A percentile compares a stretch with the other conserved stretches of the same genome.
phyloP scores from a whole-genome alignment of 1,140 invertebrate genomes.

The Trichoplusia ni region DNA sequence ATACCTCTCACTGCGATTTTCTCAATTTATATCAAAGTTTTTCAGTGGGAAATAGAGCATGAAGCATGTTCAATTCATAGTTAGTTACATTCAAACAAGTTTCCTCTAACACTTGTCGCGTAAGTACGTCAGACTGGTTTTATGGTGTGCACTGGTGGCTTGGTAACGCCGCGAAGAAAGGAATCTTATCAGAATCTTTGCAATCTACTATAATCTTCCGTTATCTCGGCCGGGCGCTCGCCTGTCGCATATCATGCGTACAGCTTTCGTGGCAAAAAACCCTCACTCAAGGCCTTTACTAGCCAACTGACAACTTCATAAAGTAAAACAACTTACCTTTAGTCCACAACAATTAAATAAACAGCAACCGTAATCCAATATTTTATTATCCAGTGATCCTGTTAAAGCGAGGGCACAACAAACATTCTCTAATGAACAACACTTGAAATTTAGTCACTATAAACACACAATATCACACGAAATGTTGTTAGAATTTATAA shows the following conservation, averaged over 20 bases:
- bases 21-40: slow-evolving; percentile 60
- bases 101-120: background rate
- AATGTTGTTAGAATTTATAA: slow-evolving; percentile 46
- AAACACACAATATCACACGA: slow-evolving; percentile 65
- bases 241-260: slow-evolving; percentile 52
- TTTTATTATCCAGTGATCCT: slow-evolving; percentile 72
- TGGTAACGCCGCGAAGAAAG: slow-evolving; percentile 36
- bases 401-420: slow-evolving; percentile 74
- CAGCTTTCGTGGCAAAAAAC: slow-evolving; percentile 64
- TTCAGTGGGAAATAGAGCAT: slow-evolving; percentile 62
- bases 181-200: slow-evolving; percentile 75
- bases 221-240: slow-evolving; percentile 65
- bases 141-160: slow-evolving; percentile 20
- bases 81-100: slow-evolving; percentile 9
- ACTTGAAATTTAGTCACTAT: slow-evolving; percentile 61
- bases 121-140: background rate
- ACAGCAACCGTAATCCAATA: slow-evolving; percentile 78
- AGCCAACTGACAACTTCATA: slow-evolving; percentile 13
- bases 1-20: slow-evolving; percentile 63
- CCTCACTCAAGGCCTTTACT: slow-evolving; percentile 20
- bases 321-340: slow-evolving; percentile 59
- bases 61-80: slow-evolving; percentile 39
- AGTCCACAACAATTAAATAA: slow-evolving; percentile 62
- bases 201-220: slow-evolving; percentile 72
- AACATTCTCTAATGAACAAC: slow-evolving; percentile 67